phyloP scores from a whole-genome alignment of 2,797 vertebrate genomes.

The Lagocephalus sceleratus region DNA sequence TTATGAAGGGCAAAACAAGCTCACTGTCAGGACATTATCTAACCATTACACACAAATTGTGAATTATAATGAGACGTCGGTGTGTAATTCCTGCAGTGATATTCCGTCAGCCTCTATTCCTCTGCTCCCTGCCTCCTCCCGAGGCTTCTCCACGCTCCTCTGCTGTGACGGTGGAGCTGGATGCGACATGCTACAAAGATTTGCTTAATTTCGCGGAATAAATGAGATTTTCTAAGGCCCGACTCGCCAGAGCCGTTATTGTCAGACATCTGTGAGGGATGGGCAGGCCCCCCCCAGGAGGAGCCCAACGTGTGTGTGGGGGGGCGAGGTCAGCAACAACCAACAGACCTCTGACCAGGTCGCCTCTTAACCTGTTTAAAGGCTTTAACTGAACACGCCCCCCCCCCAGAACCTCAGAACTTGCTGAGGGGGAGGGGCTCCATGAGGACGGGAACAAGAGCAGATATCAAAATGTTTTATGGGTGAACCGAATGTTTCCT shows the following conservation, averaged over 20 bases:
- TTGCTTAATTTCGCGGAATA: conserved; percentile 64
- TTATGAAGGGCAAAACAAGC: conserved; percentile 18
- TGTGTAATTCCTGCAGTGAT: conserved; percentile 39
- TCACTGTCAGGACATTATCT: conserved; percentile 17
- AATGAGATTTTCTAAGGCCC: conserved; percentile 57
- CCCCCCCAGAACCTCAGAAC: too few species aligned
- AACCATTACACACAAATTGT: conserved; percentile 30
- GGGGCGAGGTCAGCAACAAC: too few species aligned
- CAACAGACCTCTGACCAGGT: too few species aligned
- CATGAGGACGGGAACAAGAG: too few species aligned
- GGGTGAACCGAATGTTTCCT: too few species aligned
- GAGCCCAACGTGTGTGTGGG: too few species aligned
- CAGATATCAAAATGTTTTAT: too few species aligned
- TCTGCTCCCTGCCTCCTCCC: conserved; percentile 38
- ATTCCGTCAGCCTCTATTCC: conserved; percentile 44
- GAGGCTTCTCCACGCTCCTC: conserved; percentile 10
- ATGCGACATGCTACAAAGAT: conserved; percentile 51
- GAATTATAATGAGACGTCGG: conserved; percentile 43
- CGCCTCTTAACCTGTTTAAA: too few species aligned
- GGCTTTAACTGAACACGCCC: too few species aligned
- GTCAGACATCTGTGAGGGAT: conserved; percentile 22
- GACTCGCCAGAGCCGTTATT: conserved; percentile 42
- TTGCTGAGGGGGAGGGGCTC: too few species aligned
- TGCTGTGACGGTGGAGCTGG: conserved; percentile 38
- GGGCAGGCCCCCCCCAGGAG: too few species aligned